These are phyloP conservation scores for Diuraphis noxia DNA, from an alignment of 1,140 invertebrate genomes.

Conservation along the genomic window DNA sequence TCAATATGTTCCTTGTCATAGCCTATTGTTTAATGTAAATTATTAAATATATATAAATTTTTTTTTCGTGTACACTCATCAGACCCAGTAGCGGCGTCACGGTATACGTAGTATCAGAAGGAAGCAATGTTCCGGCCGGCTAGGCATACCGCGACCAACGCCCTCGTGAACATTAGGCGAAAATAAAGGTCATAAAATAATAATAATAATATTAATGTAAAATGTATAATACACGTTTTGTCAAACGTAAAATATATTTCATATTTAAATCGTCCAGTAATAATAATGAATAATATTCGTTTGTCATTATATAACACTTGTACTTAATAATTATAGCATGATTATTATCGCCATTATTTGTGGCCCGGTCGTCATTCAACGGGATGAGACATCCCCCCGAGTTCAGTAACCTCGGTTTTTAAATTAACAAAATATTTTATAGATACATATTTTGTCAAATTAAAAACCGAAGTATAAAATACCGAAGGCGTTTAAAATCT, in stretches of 20 bases:
- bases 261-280: not conserved
- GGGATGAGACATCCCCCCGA: not conserved
- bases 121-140: slow-evolving; percentile 47
- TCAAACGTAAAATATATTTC: not conserved
- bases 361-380: not conserved
- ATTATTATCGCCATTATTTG: not conserved
- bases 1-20: slow-evolving; percentile 7
- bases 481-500: not conserved
- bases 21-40: slow-evolving; percentile 5
- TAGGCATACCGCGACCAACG: slow-evolving; percentile 47
- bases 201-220: slow-evolving; percentile 25
- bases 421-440: not conserved
- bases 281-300: not conserved
- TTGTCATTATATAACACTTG: not conserved
- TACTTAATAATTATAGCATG: not conserved
- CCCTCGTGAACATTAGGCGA: slow-evolving; percentile 41
- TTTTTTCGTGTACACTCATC: slow-evolving; percentile 27
- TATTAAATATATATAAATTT: not conserved
- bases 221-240: not conserved
- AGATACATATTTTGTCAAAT: too few relatives aligned
- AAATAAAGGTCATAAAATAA: slow-evolving; percentile 42
- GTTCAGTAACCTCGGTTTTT: not conserved
- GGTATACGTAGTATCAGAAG: slow-evolving; percentile 38
- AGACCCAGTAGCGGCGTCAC: slow-evolving; percentile 31
- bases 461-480: too few relatives aligned